A percentile compares a stretch with the other conserved stretches of the same genome.
phyloP scores from a whole-genome alignment of 2,888 invertebrate genomes.

The Eupithecia vulgata region DNA sequence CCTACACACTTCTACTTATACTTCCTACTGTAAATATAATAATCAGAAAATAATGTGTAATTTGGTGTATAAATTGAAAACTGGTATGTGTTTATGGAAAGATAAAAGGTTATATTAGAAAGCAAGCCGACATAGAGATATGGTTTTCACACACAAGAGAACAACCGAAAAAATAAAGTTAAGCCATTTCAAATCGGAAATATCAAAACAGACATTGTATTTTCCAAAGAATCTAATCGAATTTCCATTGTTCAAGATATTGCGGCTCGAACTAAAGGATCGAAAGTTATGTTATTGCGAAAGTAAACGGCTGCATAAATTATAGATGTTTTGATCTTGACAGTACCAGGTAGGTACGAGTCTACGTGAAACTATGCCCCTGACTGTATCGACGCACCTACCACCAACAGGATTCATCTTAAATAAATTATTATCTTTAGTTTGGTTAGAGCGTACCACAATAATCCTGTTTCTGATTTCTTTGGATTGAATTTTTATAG shows the following conservation, averaged over 20 bases:
- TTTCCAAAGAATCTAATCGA: conserved; percentile 31
- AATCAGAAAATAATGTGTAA: no score
- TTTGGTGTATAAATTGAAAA: no score
- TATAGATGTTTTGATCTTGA: conserved; percentile 60
- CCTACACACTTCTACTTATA: no score
- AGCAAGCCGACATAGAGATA: no score
- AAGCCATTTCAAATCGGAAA: not conserved
- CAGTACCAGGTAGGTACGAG: conserved; percentile 41
- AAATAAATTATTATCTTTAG: not conserved
- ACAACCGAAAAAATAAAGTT: no score
- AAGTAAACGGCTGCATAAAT: conserved; percentile 66
- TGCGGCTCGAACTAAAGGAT: conserved; percentile 56
- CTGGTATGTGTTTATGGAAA: no score
- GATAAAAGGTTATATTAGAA: no score
- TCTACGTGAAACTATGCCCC: conserved; percentile 61
- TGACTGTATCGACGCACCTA: conserved; percentile 22
- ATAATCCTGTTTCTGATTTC: not conserved
- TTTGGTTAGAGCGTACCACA: not conserved
- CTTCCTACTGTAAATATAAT: no score
- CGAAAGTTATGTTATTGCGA: conserved; percentile 68
- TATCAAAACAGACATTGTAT: conserved; percentile 20
- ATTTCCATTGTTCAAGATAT: conserved; percentile 38
- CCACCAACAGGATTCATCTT: not conserved
- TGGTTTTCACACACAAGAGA: no score
- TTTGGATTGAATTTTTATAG: not conserved